Evolutionary conservation across 2,888 invertebrate species (phyloP).

Genomic region (Tinea semifulvella): DNA sequence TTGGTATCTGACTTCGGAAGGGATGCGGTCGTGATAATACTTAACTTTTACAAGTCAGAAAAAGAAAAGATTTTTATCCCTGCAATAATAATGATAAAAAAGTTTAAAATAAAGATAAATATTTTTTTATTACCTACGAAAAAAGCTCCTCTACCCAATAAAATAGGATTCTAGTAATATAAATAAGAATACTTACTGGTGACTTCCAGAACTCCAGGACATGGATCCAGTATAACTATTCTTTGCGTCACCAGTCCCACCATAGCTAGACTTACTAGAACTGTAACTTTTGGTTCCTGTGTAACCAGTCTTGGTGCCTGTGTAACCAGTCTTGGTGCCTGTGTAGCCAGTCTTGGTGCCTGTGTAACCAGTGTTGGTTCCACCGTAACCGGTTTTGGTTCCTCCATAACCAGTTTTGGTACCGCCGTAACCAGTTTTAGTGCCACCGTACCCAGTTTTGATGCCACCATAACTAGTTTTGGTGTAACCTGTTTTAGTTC

Average conservation of each 20-base stretch:
- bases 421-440: constrained; percentile 22
- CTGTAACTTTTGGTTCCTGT: constrained; percentile 26
- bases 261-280: constrained; percentile 26
- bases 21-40: too few species aligned
- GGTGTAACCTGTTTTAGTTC: constrained; percentile 24
- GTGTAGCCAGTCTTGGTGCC: constrained; percentile 17
- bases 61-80: too few species aligned
- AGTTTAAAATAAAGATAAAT: too few species aligned
- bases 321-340: constrained; percentile 26
- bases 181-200: neutral
- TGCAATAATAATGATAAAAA: too few species aligned
- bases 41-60: too few species aligned
- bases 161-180: too few species aligned
- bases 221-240: constrained; percentile 24
- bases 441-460: constrained; percentile 24
- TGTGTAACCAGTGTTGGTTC: constrained; percentile 25
- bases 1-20: too few species aligned
- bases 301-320: constrained; percentile 21
- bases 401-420: constrained; percentile 26
- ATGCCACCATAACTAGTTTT: constrained; percentile 23
- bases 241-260: constrained; percentile 17
- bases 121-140: too few species aligned
- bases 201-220: constrained; percentile 13
- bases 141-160: too few species aligned
- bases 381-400: constrained; percentile 27